phyloP scores from a whole-genome alignment of 1,140 invertebrate species.

The Nixonia krombeini region DNA sequence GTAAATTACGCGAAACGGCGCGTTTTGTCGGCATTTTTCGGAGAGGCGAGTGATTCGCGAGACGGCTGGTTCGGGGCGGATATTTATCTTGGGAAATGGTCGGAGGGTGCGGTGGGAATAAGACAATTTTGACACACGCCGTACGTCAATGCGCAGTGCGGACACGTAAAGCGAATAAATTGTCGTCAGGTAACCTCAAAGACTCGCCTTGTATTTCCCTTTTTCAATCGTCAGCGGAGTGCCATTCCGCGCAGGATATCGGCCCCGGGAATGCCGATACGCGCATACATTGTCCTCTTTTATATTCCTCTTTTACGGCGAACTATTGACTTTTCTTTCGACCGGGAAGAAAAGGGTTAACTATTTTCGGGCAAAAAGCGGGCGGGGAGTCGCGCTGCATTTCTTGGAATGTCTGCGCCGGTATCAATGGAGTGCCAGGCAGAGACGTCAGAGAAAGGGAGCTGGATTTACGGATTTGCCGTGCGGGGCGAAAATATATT shows the following conservation, averaged over 20 bases:
- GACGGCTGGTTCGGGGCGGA: too few relatives aligned
- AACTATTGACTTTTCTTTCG: slow-evolving; percentile 10
- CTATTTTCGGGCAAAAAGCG: slow-evolving; percentile 39
- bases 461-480: slow-evolving; percentile 44
- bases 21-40: too few relatives aligned
- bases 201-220: slow-evolving; percentile 25
- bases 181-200: slow-evolving; percentile 34
- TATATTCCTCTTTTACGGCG: slow-evolving; percentile 12
- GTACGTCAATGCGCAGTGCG: slow-evolving; percentile 35
- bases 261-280: slow-evolving; percentile 11
- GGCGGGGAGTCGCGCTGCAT: slow-evolving; percentile 13
- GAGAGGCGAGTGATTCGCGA: too few relatives aligned
- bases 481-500: slow-evolving; percentile 35
- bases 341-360: slow-evolving; percentile 24
- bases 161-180: slow-evolving; percentile 43
- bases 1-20: too few relatives aligned
- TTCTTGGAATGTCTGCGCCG: slow-evolving; percentile 15
- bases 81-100: too few relatives aligned
- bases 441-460: slow-evolving; percentile 9
- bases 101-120: too few relatives aligned
- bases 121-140: slow-evolving; percentile 33
- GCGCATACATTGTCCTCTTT: slow-evolving; percentile 2
- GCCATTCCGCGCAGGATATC: slow-evolving; percentile 18
- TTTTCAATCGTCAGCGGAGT: neutral
- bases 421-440: slow-evolving; percentile 41